Percentiles rank a stretch among this genome's conserved stretches.
Evolutionary conservation across 30 jellyfish, hydroid and myxozoan genomes (phyloP).

Genomic region (Clytia hemisphaerica): DNA sequence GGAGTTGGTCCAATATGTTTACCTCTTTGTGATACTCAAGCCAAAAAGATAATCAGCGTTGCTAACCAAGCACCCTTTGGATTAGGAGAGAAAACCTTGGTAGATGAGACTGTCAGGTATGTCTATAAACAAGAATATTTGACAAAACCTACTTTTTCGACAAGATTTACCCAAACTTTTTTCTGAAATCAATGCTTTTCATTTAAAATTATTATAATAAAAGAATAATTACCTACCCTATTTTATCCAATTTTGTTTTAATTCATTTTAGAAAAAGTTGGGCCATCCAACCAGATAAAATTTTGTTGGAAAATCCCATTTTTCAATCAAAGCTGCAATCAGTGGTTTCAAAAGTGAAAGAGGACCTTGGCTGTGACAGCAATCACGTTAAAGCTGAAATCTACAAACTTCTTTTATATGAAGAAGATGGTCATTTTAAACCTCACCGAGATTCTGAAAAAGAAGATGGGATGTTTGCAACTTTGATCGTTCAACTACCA

Average conservation of each 20-base stretch:
- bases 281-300: constrained; percentile 4
- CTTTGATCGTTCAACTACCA: constrained; percentile 20
- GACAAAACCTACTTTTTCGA: too few species aligned
- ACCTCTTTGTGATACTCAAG: too few species aligned
- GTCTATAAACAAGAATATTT: too few species aligned
- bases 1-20: too few species aligned
- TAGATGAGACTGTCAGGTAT: constrained; percentile 23
- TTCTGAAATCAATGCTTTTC: too few species aligned
- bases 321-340: background rate
- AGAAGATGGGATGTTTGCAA: constrained; percentile 36
- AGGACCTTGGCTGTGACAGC: constrained; percentile 8
- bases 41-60: too few species aligned
- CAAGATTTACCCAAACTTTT: too few species aligned
- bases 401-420: constrained; percentile 21
- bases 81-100: constrained; percentile 10
- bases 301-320: constrained; percentile 1
- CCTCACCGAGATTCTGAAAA: constrained; percentile 31
- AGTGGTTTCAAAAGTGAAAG: background rate
- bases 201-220: too few species aligned
- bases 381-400: background rate
- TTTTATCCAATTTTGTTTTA: too few species aligned
- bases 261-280: constrained; percentile 31
- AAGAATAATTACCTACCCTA: too few species aligned
- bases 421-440: constrained; percentile 19
- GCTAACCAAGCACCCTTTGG: constrained; percentile 28